Evolutionary conservation across 2,113 vertebrate genomes (phyloP), one percentile per base, ranked within the genome.

Genomic region (Trichomycterus rosablanca): DNA sequence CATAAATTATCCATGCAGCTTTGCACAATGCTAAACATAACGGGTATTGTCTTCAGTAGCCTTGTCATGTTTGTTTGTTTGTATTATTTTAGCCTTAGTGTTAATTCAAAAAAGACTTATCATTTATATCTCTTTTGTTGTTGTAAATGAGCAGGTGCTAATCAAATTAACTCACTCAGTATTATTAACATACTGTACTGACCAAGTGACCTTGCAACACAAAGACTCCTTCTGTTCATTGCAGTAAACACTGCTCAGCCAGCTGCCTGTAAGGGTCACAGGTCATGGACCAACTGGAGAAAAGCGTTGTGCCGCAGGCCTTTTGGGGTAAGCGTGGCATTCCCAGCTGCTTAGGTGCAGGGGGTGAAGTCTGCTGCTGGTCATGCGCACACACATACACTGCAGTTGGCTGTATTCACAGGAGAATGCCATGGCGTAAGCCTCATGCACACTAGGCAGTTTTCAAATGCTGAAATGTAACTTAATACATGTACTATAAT

Each of bases 211-310:
- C 53, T 20, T 30, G 22, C 22, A 32, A 42, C 16, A 45, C 61
- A 64, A 54, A 5, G 39, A 18, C 15, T 20, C 50, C 26, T 59
- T 54, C 40, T 64, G 50, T 59, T 60, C 19, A 40, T 8, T 10
- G 20, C 11, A 12, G 32, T 70, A 70, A 54, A 39, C 55, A 70
- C 26, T 65, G 23, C 28, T 15, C 12, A 44, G 23, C 22, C 68
- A 70, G 61, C 68, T 70, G 68, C 68, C 68, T 40, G 40, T 34
- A 37, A 5, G 26, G 63, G 48, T 59, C 48, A 70, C 15, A 46
- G 48, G 61, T 70, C 40, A 48, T 15, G 32, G 18, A 45, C 30
- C 55, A 57, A 37, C 18, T 48, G 5, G 24, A 23, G 61, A 58
- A 28, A 10, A 20, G 37, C 37, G 23, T 20, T 52, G 10, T 70